Evolutionary conservation across 2,888 invertebrate species (phyloP).

Genomic region (Zelleria hepariella): DNA sequence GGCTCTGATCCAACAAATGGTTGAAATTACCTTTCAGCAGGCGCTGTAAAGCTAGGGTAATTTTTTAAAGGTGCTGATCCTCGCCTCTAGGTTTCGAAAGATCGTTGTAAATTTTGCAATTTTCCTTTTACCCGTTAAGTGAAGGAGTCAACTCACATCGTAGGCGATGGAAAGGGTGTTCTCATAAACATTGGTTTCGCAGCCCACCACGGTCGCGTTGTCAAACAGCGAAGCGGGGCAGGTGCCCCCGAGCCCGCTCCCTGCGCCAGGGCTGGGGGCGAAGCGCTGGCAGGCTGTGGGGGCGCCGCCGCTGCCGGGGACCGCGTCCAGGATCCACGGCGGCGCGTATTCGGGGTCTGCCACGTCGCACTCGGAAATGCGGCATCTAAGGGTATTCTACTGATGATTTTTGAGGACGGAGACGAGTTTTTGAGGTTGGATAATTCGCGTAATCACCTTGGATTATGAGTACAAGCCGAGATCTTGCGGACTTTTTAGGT

Average conservation of each 20-base stretch:
- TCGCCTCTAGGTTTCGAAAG: no score
- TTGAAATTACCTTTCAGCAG: no score
- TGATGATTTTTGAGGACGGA: not conserved
- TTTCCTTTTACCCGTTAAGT: not conserved
- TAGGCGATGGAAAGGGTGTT: conserved; percentile 48
- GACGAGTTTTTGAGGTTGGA: not conserved
- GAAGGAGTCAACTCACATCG: conserved; percentile 43
- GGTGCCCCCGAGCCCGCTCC: conserved; percentile 16
- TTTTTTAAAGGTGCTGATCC: no score
- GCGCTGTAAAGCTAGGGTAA: no score
- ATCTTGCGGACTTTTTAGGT: not conserved
- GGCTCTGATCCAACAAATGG: no score
- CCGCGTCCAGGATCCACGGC: conserved; percentile 56
- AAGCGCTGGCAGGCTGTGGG: conserved; percentile 60
- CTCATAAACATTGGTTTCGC: conserved; percentile 42
- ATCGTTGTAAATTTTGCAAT: no score
- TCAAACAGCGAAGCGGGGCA: conserved; percentile 41
- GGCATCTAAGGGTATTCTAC: conserved; percentile 41
- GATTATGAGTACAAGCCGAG: not conserved
- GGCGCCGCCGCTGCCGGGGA: conserved; percentile 37
- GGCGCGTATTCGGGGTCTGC: conserved; percentile 37
- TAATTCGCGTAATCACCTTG: not conserved
- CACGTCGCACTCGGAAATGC: conserved; percentile 62
- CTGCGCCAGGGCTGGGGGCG: conserved; percentile 18
- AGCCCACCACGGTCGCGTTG: conserved; percentile 19